These are phyloP conservation scores for Phasianus colchicus DNA, from an alignment of 2,113 vertebrate genomes.

Conservation along the genomic window DNA sequence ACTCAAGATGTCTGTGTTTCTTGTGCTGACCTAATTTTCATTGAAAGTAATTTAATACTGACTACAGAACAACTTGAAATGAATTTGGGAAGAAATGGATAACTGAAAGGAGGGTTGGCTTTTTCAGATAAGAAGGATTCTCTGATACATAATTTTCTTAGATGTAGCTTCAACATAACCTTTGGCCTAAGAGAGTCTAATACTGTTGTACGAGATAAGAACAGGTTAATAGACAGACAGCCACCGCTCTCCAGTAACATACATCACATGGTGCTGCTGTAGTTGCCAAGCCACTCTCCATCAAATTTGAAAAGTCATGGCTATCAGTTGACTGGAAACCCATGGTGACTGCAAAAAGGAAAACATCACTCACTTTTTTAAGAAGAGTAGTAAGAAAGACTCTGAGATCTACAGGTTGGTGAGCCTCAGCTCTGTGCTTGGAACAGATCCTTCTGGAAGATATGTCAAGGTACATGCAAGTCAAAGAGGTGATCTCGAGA, in stretches of 20 bases:
- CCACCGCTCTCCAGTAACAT: neutral
- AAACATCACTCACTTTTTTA: neutral
- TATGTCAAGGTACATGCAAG: neutral
- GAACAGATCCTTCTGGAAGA: neutral
- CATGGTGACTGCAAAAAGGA: neutral
- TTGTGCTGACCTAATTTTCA: neutral
- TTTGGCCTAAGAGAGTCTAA: neutral
- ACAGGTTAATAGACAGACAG: neutral
- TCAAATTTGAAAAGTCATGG: neutral
- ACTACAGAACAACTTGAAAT: slow-evolving; percentile 15
- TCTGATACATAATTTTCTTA: neutral
- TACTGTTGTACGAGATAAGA: neutral
- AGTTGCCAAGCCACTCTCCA: neutral
- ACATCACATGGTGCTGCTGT: neutral
- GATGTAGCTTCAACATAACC: neutral
- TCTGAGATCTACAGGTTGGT: neutral
- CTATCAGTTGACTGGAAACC: neutral
- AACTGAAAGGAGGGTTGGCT: neutral
- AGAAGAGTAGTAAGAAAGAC: neutral
- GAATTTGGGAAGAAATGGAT: neutral
- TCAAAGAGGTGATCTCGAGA: neutral
- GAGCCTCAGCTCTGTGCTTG: neutral
- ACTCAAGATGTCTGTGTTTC: slow-evolving; percentile 29
- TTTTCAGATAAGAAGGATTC: neutral
- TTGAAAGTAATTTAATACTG: slow-evolving; percentile 14